Conservation (phyloP, 2,888 invertebrate species). For the Metalampra italica region DNA sequence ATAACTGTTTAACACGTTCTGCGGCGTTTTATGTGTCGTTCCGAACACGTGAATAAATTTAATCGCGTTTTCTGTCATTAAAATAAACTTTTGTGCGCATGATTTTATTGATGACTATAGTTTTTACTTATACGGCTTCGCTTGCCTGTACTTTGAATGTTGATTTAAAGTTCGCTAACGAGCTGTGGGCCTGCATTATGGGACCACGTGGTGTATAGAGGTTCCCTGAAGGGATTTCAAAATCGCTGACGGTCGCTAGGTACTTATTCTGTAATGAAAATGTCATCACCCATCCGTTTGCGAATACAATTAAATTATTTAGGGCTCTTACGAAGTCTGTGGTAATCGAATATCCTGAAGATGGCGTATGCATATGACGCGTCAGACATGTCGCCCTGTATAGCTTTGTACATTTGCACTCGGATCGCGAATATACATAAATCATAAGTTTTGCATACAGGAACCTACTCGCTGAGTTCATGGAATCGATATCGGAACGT, state of each 20-base stretch:
- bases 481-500: slow-evolving; percentile 46
- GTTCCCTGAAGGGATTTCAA: too few relatives aligned
- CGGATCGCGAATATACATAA: slow-evolving; percentile 48
- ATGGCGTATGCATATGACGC: slow-evolving; percentile 14
- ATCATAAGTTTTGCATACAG: slow-evolving; percentile 63
- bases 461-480: slow-evolving; percentile 48
- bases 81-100: slow-evolving; percentile 22
- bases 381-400: slow-evolving; percentile 12
- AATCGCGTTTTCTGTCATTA: slow-evolving; percentile 28
- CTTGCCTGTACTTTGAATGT: not conserved
- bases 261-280: too few relatives aligned
- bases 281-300: too few relatives aligned
- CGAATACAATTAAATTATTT: too few relatives aligned
- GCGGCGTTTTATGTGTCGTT: slow-evolving; percentile 40
- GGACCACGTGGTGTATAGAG: too few relatives aligned
- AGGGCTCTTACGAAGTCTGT: not conserved
- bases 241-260: too few relatives aligned
- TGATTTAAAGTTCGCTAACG: too few relatives aligned
- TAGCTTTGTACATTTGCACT: slow-evolving; percentile 30
- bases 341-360: slow-evolving; percentile 2
- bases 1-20: slow-evolving; percentile 55
- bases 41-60: slow-evolving; percentile 54
- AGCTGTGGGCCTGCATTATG: too few relatives aligned
- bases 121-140: not conserved
- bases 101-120: slow-evolving; percentile 8